Evolutionary conservation across 2,113 vertebrate species (phyloP).

Genomic region (Litocranius walleri): DNA sequence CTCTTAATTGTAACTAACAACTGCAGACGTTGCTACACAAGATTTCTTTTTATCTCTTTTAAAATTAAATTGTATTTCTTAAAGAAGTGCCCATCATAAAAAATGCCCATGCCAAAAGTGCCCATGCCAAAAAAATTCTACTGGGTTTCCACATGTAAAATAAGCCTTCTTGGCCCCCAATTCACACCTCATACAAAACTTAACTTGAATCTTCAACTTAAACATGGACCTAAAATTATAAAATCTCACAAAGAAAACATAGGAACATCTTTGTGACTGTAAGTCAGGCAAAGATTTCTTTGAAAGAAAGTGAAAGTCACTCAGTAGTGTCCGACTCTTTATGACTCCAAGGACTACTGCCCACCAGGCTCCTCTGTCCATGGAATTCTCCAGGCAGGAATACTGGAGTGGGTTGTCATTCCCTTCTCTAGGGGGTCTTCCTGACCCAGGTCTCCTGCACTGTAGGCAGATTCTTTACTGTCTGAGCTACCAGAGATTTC

Average conservation of each 20-base stretch:
- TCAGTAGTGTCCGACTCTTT: neutral
- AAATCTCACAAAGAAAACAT: neutral
- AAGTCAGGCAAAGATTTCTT: slow-evolving; percentile 1
- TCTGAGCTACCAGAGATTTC: neutral
- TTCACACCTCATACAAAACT: neutral
- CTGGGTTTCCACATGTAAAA: neutral
- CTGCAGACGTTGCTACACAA: neutral
- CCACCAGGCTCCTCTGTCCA: neutral
- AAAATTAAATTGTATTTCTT: slow-evolving; percentile 22
- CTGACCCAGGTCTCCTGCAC: neutral
- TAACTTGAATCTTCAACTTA: neutral
- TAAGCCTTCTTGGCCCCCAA: neutral
- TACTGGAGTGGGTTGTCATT: neutral
- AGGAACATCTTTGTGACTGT: neutral
- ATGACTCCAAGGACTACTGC: neutral
- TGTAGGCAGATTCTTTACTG: neutral
- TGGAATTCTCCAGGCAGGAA: neutral
- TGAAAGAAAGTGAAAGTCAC: neutral
- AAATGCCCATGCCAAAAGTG: neutral
- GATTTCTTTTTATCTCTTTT: neutral
- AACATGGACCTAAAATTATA: neutral
- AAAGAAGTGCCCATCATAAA: neutral
- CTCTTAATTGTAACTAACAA: neutral
- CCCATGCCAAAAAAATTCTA: neutral
- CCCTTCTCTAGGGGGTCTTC: neutral